Evolutionary conservation across 2,888 invertebrate species (phyloP), one percentile per base, ranked within the genome.

Genomic region (Apoda limacodes): DNA sequence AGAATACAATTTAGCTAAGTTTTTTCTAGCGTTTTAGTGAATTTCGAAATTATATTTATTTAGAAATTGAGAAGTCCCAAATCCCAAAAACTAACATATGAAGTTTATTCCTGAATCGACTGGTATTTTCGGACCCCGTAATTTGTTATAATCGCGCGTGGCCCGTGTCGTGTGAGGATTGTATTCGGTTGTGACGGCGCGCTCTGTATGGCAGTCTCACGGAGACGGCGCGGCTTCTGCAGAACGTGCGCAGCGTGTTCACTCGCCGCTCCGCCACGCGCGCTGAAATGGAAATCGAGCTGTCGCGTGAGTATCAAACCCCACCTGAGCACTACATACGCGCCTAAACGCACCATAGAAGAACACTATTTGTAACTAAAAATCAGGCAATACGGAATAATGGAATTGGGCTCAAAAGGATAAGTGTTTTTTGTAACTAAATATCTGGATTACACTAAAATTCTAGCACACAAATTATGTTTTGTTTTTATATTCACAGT

Each of bases 141-240:
- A 12, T 9, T 24, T n/a, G 12, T 20, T 24, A 36, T 17, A 9
- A 9, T 20, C 11, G 9, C 38, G 39, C 41, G 34, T 32, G 20
- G 35, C 30, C 22, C 23, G 26, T 24, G 32, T 29, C 26, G 34
- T 36, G 39, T 37, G 48, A 41, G 49, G 47, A 49, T 47, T 68
- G 83, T 85, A 42, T 39, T 33, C 43, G 50, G 51, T 54, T 49
- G 59, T 64, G 50, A 64, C 51, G 40, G 57, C 52, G 59, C 48
- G 56, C 53, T 64, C 55, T 69, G 58, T 74, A 66, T 65, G 66
- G 70, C 89, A 95, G 95, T 89, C 89, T 95, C 82, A 94, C 95
- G 82, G 97, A 98, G 88, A 96, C 95, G 64, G 95, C 96, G 72
- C 88, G 96, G 59, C 88, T 98, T 69, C 89, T 98, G 82, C 91